Conservation (phyloP, 2,797 vertebrate species). For the Ctenosaura bakeri region DNA sequence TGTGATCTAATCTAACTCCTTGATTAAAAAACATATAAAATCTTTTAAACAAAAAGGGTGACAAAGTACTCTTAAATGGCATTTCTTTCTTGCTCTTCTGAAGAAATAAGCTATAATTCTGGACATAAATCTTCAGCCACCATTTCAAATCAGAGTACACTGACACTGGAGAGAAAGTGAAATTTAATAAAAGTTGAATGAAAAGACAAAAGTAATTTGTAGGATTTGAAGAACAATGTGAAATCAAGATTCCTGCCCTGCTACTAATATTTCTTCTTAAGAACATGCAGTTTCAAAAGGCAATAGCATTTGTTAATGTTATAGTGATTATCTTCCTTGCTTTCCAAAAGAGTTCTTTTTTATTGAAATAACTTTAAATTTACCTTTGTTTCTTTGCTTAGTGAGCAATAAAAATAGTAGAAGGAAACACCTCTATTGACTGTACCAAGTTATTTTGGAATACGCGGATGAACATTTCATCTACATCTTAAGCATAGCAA, state of each 20-base stretch:
- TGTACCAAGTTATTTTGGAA: constrained; percentile 72
- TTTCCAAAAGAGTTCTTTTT: constrained; percentile 69
- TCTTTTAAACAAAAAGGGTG: too few species aligned
- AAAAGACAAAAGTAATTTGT: constrained; percentile 30
- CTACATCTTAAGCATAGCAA: constrained; percentile 66
- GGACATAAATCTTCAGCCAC: neutral
- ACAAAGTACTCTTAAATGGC: too few species aligned
- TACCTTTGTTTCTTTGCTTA: constrained; percentile 70
- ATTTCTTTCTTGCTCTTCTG: too few species aligned
- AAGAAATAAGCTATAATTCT: too few species aligned
- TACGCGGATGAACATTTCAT: constrained; percentile 63
- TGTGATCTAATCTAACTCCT: too few species aligned
- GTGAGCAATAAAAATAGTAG: constrained; percentile 77
- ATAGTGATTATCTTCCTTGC: constrained; percentile 67
- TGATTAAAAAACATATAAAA: too few species aligned
- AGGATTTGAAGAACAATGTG: constrained; percentile 57
- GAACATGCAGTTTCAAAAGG: constrained; percentile 63
- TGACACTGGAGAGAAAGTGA: constrained; percentile 23
- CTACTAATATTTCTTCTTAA: constrained; percentile 70
- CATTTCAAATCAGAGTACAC: neutral
- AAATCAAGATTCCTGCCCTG: constrained; percentile 59
- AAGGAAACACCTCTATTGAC: constrained; percentile 71
- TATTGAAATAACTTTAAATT: constrained; percentile 78
- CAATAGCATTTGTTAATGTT: constrained; percentile 59
- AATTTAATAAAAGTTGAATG: constrained; percentile 21